These are phyloP conservation scores for Plecotus auritus DNA, from an alignment of 2,113 vertebrate species.

Conservation along the genomic window DNA sequence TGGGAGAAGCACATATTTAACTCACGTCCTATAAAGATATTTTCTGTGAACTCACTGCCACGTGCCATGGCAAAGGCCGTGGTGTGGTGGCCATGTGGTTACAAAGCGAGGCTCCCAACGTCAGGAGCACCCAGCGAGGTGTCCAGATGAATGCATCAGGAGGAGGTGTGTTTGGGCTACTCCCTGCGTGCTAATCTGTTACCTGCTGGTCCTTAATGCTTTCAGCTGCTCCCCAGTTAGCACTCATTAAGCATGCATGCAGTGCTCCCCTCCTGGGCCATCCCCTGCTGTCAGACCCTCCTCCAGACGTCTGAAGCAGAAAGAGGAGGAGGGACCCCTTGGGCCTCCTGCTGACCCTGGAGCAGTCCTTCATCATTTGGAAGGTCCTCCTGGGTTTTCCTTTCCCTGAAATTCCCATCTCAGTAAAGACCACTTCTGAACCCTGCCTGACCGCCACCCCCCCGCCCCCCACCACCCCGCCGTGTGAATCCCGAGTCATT, in stretches of 20 bases:
- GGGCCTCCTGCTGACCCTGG: not conserved
- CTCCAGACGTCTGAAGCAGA: not conserved
- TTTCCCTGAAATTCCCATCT: not conserved
- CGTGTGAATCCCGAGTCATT: not conserved
- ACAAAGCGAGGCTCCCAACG: not conserved
- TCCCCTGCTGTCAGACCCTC: not conserved
- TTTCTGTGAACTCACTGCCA: not conserved
- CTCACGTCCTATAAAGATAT: not conserved
- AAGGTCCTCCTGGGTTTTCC: not conserved
- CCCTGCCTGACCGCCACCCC: not conserved
- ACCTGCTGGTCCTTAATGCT: not conserved
- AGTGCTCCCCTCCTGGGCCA: not conserved
- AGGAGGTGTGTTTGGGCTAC: conserved; percentile 14
- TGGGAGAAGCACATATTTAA: conserved; percentile 37
- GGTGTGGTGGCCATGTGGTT: not conserved
- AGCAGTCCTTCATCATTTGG: not conserved
- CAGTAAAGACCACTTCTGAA: not conserved
- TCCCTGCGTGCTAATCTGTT: not conserved
- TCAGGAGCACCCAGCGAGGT: not conserved
- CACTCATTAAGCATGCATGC: not conserved
- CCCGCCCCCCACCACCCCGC: too few relatives aligned
- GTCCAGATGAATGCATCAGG: not conserved
- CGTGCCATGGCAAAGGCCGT: conserved; percentile 9
- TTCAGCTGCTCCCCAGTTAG: conserved; percentile 45
- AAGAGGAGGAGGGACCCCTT: not conserved